Percentiles rank a stretch among this genome's conserved stretches.
Evolutionary conservation across 2,113 vertebrate genomes (phyloP).

Genomic region (Pandion haliaetus): DNA sequence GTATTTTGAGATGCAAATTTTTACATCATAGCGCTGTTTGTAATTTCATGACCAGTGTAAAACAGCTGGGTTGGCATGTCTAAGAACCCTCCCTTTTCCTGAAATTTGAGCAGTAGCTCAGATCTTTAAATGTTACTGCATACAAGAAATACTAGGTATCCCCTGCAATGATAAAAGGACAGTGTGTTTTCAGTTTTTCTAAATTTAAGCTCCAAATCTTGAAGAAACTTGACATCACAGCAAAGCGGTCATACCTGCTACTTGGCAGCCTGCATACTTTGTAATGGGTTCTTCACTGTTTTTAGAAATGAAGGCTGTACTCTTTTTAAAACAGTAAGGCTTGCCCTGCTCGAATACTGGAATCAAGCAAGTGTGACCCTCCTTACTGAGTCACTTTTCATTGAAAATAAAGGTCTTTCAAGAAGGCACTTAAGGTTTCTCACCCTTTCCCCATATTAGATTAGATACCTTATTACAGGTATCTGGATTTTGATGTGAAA

Average conservation of each 20-base stretch:
- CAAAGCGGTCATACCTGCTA: too few species aligned
- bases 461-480: too few species aligned
- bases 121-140: neutral
- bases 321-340: neutral
- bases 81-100: neutral
- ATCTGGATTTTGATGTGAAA: neutral
- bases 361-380: neutral
- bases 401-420: neutral
- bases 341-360: neutral
- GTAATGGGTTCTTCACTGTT: accelerated
- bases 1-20: neutral
- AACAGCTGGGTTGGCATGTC: neutral
- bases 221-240: neutral
- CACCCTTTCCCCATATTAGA: neutral
- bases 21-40: accelerated
- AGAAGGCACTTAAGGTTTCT: neutral
- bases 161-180: accelerated
- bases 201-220: neutral
- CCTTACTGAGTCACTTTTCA: neutral
- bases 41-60: neutral
- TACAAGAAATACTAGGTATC: accelerated
- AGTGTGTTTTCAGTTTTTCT: neutral
- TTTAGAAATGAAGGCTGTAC: neutral
- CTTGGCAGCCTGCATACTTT: neutral
- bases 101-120: accelerated